These are phyloP conservation scores for Silurus asotus DNA, from an alignment of 2,113 vertebrate species.

Conservation along the genomic window DNA sequence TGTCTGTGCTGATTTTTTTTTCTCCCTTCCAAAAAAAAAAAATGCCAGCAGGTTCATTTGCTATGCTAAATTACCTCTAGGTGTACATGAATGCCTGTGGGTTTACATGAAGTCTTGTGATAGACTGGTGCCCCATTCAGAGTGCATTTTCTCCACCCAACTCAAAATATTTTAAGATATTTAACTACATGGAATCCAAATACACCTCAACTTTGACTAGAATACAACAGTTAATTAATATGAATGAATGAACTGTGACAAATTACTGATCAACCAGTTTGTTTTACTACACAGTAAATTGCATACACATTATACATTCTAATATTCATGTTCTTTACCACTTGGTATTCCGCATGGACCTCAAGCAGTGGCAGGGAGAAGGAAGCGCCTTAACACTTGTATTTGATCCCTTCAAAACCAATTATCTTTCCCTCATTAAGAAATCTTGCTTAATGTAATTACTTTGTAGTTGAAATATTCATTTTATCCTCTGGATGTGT, in stretches of 20 bases:
- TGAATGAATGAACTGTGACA: not conserved
- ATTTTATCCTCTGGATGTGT: constrained; percentile 67
- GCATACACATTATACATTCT: not conserved
- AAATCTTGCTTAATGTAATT: constrained; percentile 71
- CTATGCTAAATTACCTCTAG: not conserved
- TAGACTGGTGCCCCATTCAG: not conserved
- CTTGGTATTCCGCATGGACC: constrained; percentile 4
- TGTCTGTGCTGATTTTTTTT: not conserved
- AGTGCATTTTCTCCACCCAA: not conserved
- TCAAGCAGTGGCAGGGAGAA: constrained; percentile 41
- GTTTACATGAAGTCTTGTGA: not conserved
- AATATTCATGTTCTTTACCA: not conserved
- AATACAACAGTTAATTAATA: not conserved
- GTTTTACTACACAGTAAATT: not conserved
- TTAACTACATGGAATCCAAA: not conserved
- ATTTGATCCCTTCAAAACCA: constrained; percentile 66
- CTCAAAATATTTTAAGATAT: not conserved
- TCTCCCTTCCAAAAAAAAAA: not conserved
- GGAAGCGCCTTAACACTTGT: constrained; percentile 57
- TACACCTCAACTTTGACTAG: not conserved
- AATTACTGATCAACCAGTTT: not conserved
- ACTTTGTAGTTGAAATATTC: constrained; percentile 70
- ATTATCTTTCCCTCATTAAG: constrained; percentile 71
- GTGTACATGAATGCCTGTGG: not conserved
- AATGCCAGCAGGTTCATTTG: not conserved